Evolutionary conservation across 2,797 vertebrate species (phyloP).

Genomic region (Peromyscus attwateri): DNA sequence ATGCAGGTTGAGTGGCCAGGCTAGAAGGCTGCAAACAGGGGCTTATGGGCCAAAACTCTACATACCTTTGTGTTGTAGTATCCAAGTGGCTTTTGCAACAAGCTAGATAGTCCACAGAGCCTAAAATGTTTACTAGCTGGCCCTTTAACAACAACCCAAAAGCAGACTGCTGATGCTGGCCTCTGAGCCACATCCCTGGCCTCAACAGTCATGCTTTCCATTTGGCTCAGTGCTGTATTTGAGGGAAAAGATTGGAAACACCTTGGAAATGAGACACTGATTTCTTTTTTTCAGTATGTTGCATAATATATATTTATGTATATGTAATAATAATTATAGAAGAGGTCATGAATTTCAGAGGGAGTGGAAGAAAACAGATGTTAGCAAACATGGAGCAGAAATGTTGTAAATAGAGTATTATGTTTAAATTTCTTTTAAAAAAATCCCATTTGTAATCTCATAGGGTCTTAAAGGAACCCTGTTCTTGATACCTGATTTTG

Average conservation of each 20-base stretch:
- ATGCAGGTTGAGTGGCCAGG: not conserved
- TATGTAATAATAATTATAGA: not conserved
- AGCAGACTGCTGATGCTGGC: not conserved
- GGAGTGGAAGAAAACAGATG: not conserved
- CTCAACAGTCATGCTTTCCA: not conserved
- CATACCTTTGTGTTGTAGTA: not conserved
- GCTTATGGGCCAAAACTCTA: rapidly evolving
- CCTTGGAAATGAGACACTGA: not conserved
- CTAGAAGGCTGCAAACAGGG: not conserved
- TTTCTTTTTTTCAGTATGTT: not conserved
- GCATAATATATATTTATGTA: not conserved
- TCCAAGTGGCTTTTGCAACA: not conserved
- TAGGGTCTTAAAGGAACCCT: constrained; percentile 85
- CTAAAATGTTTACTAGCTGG: not conserved
- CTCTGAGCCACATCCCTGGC: not conserved
- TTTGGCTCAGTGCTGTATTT: not conserved
- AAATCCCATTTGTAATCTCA: constrained; percentile 86
- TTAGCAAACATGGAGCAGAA: not conserved
- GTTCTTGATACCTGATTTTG: constrained; percentile 78
- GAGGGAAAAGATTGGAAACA: not conserved
- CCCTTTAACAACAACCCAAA: not conserved
- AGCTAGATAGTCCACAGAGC: not conserved
- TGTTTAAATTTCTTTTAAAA: not conserved
- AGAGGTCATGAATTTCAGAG: not conserved
- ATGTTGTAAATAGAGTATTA: not conserved